phyloP scores from a whole-genome alignment of 2,113 vertebrate genomes.

The Salvelinus namaycush region DNA sequence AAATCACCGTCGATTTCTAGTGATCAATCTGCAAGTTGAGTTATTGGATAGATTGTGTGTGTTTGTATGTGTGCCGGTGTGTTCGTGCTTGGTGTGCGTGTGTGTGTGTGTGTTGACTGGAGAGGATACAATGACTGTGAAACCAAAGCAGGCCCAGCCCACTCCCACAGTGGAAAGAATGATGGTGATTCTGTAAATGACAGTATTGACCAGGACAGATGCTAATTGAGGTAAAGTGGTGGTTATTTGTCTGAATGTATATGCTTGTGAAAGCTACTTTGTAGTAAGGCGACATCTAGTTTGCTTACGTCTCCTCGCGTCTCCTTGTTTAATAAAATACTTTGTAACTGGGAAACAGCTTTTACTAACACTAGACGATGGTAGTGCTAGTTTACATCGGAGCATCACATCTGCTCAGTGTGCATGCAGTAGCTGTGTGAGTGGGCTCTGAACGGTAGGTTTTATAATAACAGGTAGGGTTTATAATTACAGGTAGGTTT shows the following conservation, averaged over 20 bases:
- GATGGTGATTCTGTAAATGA: slow-evolving; percentile 65
- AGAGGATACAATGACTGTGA: slow-evolving; percentile 59
- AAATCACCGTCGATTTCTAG: too few relatives aligned
- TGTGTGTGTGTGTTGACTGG: slow-evolving; percentile 53
- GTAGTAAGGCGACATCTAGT: too few relatives aligned
- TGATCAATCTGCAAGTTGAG: too few relatives aligned
- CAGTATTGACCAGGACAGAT: slow-evolving; percentile 64
- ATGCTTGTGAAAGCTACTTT: not conserved
- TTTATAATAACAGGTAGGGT: too few relatives aligned
- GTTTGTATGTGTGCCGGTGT: not conserved
- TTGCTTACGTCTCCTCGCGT: too few relatives aligned
- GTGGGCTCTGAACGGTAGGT: slow-evolving; percentile 18
- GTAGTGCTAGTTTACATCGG: too few relatives aligned
- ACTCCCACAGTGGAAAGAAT: slow-evolving; percentile 73
- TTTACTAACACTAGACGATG: too few relatives aligned
- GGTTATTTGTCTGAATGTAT: slow-evolving; percentile 19
- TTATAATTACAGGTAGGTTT: too few relatives aligned
- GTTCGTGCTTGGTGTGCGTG: slow-evolving; percentile 12
- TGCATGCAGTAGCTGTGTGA: not conserved
- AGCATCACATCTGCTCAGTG: too few relatives aligned
- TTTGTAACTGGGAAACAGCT: too few relatives aligned
- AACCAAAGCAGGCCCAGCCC: slow-evolving; percentile 61
- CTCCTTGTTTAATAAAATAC: too few relatives aligned
- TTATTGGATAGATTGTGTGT: too few relatives aligned
- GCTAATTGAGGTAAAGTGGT: slow-evolving; percentile 59